Conservation (phyloP, 2,888 invertebrate genomes). For the Lycophotia porphyrea region DNA sequence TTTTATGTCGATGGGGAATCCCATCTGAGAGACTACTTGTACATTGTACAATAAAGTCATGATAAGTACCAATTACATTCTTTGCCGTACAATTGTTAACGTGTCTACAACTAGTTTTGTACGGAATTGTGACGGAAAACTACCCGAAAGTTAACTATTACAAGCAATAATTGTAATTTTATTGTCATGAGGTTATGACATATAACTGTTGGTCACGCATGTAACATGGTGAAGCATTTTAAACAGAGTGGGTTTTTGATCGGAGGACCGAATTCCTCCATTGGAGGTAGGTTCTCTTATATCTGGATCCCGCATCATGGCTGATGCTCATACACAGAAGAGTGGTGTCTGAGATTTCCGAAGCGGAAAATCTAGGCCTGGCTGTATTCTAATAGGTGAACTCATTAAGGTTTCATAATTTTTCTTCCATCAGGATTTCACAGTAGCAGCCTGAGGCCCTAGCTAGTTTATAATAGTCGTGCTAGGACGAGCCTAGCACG, state of each 20-base stretch:
- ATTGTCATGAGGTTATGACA: conserved; percentile 23
- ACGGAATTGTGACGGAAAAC: conserved; percentile 20
- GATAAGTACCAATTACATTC: neutral
- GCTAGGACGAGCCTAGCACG: no score
- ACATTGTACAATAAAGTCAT: neutral
- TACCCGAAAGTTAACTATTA: conserved; percentile 19
- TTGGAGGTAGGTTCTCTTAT: neutral
- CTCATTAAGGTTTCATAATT: neutral
- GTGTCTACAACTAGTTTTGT: conserved; percentile 17
- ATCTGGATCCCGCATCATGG: neutral
- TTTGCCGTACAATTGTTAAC: conserved; percentile 7
- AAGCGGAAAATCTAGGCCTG: neutral
- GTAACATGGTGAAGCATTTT: neutral
- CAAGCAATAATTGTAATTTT: conserved; percentile 41
- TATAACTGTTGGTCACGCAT: conserved; percentile 48
- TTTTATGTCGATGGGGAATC: neutral
- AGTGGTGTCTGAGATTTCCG: neutral
- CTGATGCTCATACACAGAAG: neutral
- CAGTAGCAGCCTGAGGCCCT: no score
- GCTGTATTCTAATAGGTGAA: neutral
- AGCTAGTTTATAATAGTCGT: no score
- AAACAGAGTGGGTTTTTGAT: neutral
- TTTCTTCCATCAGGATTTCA: neutral
- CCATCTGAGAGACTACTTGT: neutral
- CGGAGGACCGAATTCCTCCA: neutral